Percentiles rank a stretch among this genome's conserved stretches.
Conservation (phyloP, 2,888 invertebrate species). For the Bugula neritina region DNA sequence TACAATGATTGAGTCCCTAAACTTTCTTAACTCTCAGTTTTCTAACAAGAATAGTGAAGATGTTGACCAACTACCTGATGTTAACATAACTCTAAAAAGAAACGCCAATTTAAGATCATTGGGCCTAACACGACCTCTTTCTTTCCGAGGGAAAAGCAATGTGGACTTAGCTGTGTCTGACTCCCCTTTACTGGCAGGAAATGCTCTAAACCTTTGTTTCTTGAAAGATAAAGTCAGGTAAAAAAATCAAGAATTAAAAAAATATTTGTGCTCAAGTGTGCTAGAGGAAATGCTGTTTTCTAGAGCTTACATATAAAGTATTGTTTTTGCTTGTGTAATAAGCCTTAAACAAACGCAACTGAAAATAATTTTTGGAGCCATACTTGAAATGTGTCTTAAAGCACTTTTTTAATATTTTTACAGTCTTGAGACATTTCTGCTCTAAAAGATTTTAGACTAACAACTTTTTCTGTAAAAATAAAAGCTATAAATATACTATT, state of each 20-base stretch:
- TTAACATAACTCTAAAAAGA: neutral
- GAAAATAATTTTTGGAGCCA: too few relatives aligned
- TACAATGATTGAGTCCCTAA: neutral
- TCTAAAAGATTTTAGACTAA: too few relatives aligned
- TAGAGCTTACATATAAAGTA: too few relatives aligned
- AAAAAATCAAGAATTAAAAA: neutral
- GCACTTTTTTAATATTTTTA: too few relatives aligned
- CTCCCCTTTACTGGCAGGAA: neutral
- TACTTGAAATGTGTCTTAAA: too few relatives aligned
- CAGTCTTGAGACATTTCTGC: too few relatives aligned
- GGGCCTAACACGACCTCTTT: neutral
- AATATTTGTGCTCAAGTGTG: neutral
- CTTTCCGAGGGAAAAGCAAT: slow-evolving; percentile 6
- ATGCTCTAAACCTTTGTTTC: slow-evolving; percentile 8
- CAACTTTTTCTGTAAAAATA: too few relatives aligned
- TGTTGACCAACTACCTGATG: neutral
- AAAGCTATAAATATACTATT: too few relatives aligned
- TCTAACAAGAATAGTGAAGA: neutral
- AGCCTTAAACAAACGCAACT: too few relatives aligned
- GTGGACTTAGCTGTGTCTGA: neutral
- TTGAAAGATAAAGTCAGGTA: slow-evolving; percentile 3
- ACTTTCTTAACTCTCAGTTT: slow-evolving; percentile 11
- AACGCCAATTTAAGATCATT: neutral
- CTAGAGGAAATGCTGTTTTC: too few relatives aligned
- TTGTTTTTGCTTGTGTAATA: too few relatives aligned